Base-by-base conservation (phyloP, 2,113 vertebrate species). In the Hypomesus transpacificus region DNA sequence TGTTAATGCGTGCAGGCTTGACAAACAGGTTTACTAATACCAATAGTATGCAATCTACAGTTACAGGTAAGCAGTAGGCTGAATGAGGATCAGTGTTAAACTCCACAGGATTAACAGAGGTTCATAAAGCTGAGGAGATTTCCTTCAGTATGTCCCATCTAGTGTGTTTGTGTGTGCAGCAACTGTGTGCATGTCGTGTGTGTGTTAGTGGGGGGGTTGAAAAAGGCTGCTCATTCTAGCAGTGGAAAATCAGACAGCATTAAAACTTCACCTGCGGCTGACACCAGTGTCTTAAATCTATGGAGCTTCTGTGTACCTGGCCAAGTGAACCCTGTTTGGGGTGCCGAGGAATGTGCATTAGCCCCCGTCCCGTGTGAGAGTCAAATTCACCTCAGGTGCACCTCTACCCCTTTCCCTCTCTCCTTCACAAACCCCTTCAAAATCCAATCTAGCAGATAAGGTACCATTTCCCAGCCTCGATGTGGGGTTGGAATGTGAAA, bases 321-420 rank as follows among this genome's bases (percentile, higher is more conserved):
- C 91, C 89, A 91, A 89, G 74, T 89, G 86, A 91, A 88, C 89
- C 83, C 84, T 74, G 60, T 86, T 89, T 78, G 70, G 78, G 80
- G 85, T 88, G 87, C 82, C 63, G 86, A 90, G 87, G 90, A 92
- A 92, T 91, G 89, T 90, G 88, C 88, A 92, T 92, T 91, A 91
- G 87, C 86, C 83, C 39, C 84, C 68, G 81, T 88, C 87, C 84
- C 74, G 79, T 80, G 83, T 82, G 84, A 90, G 91, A 91, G 87
- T 90, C 88, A 85, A 88, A 91, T 92, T 91, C 85, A 90, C 86
- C 84, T 87, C 79, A 84, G 83, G 86, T 86, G 85, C 79, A 78
- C 86, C 81, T 75, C 86, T 87, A 76, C 68, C 54, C 24, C 82
- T 78, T 84, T 79, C 83, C 83, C 79, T 81, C 78, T 85, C 83